These are phyloP conservation scores for Bufotes viridis DNA, from an alignment of 2,797 vertebrate species.

Conservation along the genomic window DNA sequence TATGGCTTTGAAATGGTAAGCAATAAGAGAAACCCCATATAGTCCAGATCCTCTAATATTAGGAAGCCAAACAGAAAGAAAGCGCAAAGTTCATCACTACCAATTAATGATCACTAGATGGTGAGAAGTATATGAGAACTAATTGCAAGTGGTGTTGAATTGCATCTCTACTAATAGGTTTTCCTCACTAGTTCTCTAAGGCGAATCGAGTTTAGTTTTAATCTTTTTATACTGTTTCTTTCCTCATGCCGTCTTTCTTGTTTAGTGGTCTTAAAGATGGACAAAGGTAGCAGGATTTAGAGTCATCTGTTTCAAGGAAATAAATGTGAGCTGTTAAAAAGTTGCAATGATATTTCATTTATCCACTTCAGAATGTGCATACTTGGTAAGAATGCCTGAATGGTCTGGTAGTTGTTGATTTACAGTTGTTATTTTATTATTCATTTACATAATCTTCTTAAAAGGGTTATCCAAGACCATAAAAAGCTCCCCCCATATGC, in stretches of 20 bases:
- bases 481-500: too few species aligned
- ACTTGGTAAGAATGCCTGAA: background rate
- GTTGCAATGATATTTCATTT: background rate
- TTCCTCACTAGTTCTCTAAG: background rate
- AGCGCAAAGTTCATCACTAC: background rate
- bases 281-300: background rate
- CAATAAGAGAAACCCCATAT: background rate
- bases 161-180: background rate
- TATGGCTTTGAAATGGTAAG: constrained; percentile 18
- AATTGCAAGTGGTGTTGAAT: background rate
- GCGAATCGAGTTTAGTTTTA: background rate
- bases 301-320: background rate
- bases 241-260: background rate
- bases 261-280: background rate
- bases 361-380: background rate
- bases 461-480: too few species aligned
- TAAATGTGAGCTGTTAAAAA: background rate
- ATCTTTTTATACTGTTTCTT: background rate
- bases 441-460: background rate
- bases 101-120: background rate
- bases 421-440: background rate
- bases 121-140: background rate
- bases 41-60: background rate
- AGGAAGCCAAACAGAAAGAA: background rate
- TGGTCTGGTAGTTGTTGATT: background rate